Base-by-base conservation (phyloP, 2,113 vertebrate genomes). In the Parus major region DNA sequence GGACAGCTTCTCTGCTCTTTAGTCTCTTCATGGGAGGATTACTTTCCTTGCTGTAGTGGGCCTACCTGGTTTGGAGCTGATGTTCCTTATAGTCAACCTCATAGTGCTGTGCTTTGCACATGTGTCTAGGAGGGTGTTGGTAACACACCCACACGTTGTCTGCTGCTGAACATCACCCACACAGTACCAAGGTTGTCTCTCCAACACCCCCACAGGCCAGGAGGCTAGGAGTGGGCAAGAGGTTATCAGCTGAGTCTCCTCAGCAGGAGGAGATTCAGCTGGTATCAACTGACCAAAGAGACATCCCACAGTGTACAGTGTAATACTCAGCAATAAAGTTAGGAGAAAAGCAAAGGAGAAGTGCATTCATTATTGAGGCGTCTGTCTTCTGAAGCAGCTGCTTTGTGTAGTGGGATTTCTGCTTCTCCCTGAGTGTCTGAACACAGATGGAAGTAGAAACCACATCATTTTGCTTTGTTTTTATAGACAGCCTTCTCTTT, bases 81-180 rank as follows among this genome's bases (percentile, higher is more conserved):
- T 9, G 29, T 5, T 57, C 15, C 36, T 9, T 31, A 13, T 0
- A 61, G 46, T 8, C 4, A 0, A 33, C 27, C 47, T 6, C 7
- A 11, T 0, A 61, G 29, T 3, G 25, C 39, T 70, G n/a, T 11
- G 10, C 33, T 75, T 75, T n/a, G 33, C 31, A 23, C 4, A 23
- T 17, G 17, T 2, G 9, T 23, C 55, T 21, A 7, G 21, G 22
- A 57, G 9, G 23, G n/a, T 23, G 39, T 2, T 50, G 39, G 18
- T 23, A 19, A n/a, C 2, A 2, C 33, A 41, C 2, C 6, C 47
- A 16, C 0, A 1, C 4, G 20, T 5, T 61, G 49, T 33, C 17
- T 73, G 21, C 35, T 46, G 50, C 70, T 28, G 20, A 72, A 41
- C 60, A 71, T 42, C 9, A 27, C 19, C 35, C 12, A 2, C 65